Percentiles rank a stretch among this genome's conserved stretches.
Evolutionary conservation across 2,797 vertebrate species (phyloP).

Genomic region (Otolemur crassicaudatus): DNA sequence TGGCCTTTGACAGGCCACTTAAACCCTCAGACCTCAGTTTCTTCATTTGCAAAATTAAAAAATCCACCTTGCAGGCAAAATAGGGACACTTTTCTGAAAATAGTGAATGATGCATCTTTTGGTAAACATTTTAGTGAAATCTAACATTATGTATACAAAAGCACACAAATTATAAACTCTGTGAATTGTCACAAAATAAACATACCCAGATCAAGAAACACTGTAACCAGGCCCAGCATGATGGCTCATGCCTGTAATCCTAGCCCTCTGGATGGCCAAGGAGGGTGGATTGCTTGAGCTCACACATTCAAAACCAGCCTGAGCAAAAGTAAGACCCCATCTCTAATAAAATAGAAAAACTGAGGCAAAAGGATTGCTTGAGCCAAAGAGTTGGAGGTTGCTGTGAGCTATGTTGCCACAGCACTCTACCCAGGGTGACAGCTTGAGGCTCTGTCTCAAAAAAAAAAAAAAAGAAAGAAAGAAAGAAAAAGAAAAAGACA

Average conservation of each 20-base stretch:
- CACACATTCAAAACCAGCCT: no score
- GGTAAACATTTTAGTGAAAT: constrained; percentile 20
- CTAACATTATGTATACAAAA: background rate
- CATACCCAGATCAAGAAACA: background rate
- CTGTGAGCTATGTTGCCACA: no score
- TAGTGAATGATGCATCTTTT: background rate
- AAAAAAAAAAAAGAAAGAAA: no score
- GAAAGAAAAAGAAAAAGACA: background rate
- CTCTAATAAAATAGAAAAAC: no score
- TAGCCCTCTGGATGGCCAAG: no score
- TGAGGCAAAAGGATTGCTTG: no score
- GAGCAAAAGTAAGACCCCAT: no score
- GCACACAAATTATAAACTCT: background rate
- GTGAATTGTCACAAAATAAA: background rate
- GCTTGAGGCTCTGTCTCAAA: no score
- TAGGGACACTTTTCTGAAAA: background rate
- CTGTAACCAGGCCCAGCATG: background rate
- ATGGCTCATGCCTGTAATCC: no score
- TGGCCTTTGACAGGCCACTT: background rate
- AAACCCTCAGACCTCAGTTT: background rate
- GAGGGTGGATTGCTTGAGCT: no score
- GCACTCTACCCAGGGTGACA: no score
- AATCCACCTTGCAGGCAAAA: background rate
- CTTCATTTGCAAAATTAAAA: constrained; percentile 23
- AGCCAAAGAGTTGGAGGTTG: no score